A percentile compares a stretch with the other conserved stretches of the same genome.
Conservation (phyloP, 2,888 invertebrate genomes). For the Chloromyia formosa region DNA sequence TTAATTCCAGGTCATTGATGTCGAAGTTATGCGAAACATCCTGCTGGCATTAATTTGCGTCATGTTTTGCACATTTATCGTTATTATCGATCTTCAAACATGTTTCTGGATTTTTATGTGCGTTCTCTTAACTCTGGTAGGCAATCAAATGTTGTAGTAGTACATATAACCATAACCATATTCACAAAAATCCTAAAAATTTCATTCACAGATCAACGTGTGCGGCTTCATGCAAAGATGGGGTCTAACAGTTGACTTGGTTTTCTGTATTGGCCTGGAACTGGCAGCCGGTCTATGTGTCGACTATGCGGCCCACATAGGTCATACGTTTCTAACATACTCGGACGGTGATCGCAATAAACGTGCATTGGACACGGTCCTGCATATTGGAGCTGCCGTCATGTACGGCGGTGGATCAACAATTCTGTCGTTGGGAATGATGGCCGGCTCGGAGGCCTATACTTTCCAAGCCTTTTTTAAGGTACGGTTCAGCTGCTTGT, state of each 20-base stretch:
- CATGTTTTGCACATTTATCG: constrained; percentile 77
- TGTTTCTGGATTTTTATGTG: constrained; percentile 82
- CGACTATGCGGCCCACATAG: constrained; percentile 84
- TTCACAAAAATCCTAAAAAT: constrained; percentile 24
- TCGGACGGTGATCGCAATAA: constrained; percentile 67
- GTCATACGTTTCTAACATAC: constrained; percentile 79
- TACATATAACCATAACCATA: too few species aligned
- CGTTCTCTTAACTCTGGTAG: constrained; percentile 75
- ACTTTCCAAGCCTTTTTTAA: constrained; percentile 79
- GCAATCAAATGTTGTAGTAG: too few species aligned
- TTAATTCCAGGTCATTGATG: constrained; percentile 70
- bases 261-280: constrained; percentile 82
- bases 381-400: constrained; percentile 79
- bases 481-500: constrained; percentile 57
- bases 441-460: constrained; percentile 77
- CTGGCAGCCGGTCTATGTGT: constrained; percentile 84
- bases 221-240: constrained; percentile 82
- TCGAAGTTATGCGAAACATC: constrained; percentile 80
- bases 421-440: constrained; percentile 74
- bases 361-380: constrained; percentile 72
- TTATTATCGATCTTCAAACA: constrained; percentile 79
- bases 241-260: constrained; percentile 84
- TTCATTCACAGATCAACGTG: constrained; percentile 68
- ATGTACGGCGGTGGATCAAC: constrained; percentile 82
- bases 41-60: constrained; percentile 79